phyloP scores from a whole-genome alignment of 64 coral and sea anemone species.

The Trachythela sp. region DNA sequence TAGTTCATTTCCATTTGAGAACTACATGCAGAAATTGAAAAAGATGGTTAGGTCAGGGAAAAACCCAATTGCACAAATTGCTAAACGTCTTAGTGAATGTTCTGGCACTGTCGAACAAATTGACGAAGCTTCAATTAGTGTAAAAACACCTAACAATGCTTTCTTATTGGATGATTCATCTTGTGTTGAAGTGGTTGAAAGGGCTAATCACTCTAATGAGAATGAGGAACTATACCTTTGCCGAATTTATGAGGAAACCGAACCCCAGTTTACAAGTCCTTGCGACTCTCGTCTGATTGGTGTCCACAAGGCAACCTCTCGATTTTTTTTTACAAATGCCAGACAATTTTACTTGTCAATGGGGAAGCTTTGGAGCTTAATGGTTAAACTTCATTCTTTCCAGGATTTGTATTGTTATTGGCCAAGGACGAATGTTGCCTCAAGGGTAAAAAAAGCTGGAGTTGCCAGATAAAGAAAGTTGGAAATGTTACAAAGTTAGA shows the following conservation, averaged over 20 bases:
- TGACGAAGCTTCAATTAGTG: neutral
- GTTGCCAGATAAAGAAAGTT: neutral
- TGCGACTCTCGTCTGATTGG: conserved; percentile 20
- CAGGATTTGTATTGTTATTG: neutral
- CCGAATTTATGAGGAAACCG: conserved; percentile 11
- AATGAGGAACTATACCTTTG: neutral
- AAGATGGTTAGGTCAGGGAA: conserved; percentile 17
- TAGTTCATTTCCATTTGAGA: conserved; percentile 22
- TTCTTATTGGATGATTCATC: conserved; percentile 3
- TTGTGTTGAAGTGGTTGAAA: conserved; percentile 20
- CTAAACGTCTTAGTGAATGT: conserved; percentile 18
- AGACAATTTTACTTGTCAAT: neutral
- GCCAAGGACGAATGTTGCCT: neutral
- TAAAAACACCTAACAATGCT: conserved; percentile 25
- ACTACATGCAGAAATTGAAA: conserved; percentile 30
- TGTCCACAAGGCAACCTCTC: conserved; percentile 16
- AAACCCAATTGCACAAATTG: conserved; percentile 16
- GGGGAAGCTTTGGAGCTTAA: neutral
- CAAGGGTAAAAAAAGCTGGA: conserved; percentile 8
- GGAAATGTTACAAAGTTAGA: conserved; percentile 17
- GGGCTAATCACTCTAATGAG: neutral
- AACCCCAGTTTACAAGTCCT: conserved; percentile 7
- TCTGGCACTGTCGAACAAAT: neutral
- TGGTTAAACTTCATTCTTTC: neutral
- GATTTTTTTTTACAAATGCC: neutral